phyloP scores from a whole-genome alignment of 2,888 invertebrate genomes.

The Cephus runcator region DNA sequence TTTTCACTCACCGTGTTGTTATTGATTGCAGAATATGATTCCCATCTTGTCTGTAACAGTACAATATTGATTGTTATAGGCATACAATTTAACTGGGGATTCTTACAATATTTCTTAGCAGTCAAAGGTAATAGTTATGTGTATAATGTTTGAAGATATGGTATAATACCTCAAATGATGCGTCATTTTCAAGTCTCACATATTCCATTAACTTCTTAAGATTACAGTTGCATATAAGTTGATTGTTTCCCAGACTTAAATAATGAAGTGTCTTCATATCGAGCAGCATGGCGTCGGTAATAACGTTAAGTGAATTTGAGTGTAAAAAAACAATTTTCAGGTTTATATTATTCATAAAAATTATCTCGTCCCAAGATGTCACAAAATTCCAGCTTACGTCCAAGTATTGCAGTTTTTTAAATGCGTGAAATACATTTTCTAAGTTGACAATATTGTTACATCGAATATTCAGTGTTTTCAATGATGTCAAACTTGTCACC shows the following conservation, averaged over 20 bases:
- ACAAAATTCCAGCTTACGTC: conserved; percentile 70
- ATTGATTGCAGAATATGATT: background rate
- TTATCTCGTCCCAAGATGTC: conserved; percentile 68
- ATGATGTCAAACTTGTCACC: conserved; percentile 61
- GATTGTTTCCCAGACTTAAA: conserved; percentile 70
- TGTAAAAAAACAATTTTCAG: conserved; percentile 66
- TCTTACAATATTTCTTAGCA: background rate
- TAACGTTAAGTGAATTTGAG: conserved; percentile 70
- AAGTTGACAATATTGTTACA: conserved; percentile 68
- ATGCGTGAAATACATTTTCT: conserved; percentile 36
- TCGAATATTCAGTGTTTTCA: conserved; percentile 67
- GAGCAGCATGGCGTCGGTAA: conserved; percentile 69
- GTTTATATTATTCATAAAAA: conserved; percentile 62
- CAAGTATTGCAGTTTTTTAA: conserved; percentile 64
- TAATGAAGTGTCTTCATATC: conserved; percentile 68
- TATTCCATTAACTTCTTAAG: conserved; percentile 67
- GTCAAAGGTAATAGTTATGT: background rate
- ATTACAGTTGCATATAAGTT: conserved; percentile 72
- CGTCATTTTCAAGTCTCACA: conserved; percentile 45
- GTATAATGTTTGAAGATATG: background rate
- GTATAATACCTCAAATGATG: conserved; percentile 30
- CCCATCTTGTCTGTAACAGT: background rate
- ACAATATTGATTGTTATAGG: background rate
- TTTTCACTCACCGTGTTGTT: background rate
- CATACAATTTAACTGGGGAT: background rate